Evolutionary conservation across 2,888 invertebrate genomes (phyloP).

Genomic region (Ametastegia equiseti): DNA sequence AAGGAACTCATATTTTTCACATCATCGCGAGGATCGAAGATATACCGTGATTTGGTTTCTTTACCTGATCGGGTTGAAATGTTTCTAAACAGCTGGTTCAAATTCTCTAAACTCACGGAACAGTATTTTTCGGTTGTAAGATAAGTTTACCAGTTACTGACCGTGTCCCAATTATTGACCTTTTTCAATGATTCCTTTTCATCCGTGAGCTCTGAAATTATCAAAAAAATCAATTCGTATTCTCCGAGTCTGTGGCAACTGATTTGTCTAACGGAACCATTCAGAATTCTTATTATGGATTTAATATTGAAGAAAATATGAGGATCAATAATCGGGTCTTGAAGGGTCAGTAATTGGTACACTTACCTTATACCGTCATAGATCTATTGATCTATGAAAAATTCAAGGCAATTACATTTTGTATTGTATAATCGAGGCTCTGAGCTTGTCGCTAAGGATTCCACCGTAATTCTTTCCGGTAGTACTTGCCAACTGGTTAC

Average conservation of each 20-base stretch:
- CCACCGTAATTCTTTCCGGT: conserved; percentile 9
- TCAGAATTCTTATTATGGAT: too few relatives aligned
- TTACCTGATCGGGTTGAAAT: background rate
- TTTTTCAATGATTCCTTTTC: too few relatives aligned
- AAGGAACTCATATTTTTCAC: conserved; percentile 18
- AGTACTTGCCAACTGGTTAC: conserved; percentile 1
- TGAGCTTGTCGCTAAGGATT: background rate
- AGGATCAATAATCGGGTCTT: too few relatives aligned
- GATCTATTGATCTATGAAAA: background rate
- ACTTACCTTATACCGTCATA: background rate
- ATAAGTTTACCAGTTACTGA: too few relatives aligned
- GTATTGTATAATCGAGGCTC: background rate
- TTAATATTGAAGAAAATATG: too few relatives aligned
- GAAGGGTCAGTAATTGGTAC: too few relatives aligned
- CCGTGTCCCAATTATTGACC: too few relatives aligned
- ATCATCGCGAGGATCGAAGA: background rate
- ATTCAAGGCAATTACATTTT: background rate
- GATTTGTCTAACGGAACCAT: too few relatives aligned
- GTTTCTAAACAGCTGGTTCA: background rate
- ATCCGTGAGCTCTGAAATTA: too few relatives aligned
- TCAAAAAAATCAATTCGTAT: too few relatives aligned
- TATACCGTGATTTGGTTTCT: background rate
- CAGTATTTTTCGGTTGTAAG: too few relatives aligned
- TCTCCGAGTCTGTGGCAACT: too few relatives aligned
- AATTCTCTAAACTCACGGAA: background rate